Conservation (phyloP, 2,113 vertebrate genomes). For the Mustelus asterias region DNA sequence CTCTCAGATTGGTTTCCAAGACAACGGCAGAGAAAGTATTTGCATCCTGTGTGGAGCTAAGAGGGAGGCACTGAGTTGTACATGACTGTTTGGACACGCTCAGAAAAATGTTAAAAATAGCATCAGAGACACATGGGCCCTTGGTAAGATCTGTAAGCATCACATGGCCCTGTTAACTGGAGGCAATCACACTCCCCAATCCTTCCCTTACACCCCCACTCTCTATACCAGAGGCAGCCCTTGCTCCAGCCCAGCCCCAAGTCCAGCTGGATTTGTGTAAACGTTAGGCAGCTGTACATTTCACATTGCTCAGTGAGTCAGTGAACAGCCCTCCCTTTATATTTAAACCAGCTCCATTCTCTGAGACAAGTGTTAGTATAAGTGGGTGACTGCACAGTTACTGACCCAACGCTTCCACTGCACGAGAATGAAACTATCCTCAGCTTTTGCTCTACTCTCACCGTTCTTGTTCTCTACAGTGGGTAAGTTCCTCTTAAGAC, state of each 20-base stretch:
- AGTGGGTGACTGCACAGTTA: not conserved
- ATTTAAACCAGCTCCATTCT: not conserved
- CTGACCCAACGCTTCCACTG: not conserved
- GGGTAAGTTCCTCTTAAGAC: not conserved
- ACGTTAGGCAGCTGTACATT: not conserved
- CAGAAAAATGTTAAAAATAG: too few species aligned
- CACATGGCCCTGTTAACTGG: too few species aligned
- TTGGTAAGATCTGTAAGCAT: too few species aligned
- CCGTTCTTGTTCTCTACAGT: not conserved
- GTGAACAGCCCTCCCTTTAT: not conserved
- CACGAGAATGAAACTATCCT: not conserved
- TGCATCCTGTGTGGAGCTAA: not conserved
- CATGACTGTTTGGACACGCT: too few species aligned
- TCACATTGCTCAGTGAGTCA: not conserved
- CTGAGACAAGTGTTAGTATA: not conserved
- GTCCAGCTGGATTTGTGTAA: not conserved
- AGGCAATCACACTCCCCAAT: too few species aligned
- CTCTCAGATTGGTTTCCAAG: too few species aligned
- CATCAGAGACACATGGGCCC: too few species aligned
- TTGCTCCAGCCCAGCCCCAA: not conserved
- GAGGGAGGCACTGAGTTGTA: too few species aligned
- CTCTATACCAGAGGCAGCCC: not conserved
- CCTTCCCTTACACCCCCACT: too few species aligned
- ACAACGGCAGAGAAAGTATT: not conserved
- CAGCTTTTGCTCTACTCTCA: not conserved